Evolutionary conservation across 2,113 vertebrate species (phyloP), one percentile per base, ranked within the genome.

Genomic region (Leucopsar rothschildi): DNA sequence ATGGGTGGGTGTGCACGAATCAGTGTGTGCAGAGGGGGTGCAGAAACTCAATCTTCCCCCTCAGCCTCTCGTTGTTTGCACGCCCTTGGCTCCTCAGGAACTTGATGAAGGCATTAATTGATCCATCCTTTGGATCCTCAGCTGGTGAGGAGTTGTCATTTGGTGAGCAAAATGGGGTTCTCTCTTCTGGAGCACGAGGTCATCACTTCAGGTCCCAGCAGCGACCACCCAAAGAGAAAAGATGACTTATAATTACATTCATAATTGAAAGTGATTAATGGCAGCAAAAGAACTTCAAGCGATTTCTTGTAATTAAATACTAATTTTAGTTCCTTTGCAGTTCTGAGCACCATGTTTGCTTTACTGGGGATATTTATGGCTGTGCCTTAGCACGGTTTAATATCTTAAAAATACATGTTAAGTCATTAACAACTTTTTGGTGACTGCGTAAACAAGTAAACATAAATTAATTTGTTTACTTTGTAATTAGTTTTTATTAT

Each of bases 241-340:
- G 84, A 95, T 94, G 96, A 80, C 82, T 97, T 95, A 35, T 97
- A 97, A 97, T 97, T 97, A 96, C 95, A 85, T 68, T 93, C 83
- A 2, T 97, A 97, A 97, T 97, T 97, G 96, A 91, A 96, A 97
- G 94, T 97, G 97, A 97, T 97, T 97, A 97, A 97, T 97, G 95
- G 96, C 56, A 97, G 96, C 84, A 69, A 97, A 96, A 97, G 95
- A 97, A 97, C 97, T 97, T 97, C 21, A 22, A 97, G 97, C 96
- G 23, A 94, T 97, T 97, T 97, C 91, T 96, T 45, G 88, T 96
- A 97, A 97, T 97, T 97, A 97, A 96, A 96, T 88, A 96, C 94
- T 97, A 94, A 97, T 97, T 96, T 96, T 90, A 95, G 96, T 96
- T 97, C 95, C 95, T 97, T 96, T 95, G 96, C 96, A 85, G 88